These are phyloP conservation scores for Arnoldichthys spilopterus DNA, from an alignment of 2,797 vertebrate genomes.

Conservation along the genomic window DNA sequence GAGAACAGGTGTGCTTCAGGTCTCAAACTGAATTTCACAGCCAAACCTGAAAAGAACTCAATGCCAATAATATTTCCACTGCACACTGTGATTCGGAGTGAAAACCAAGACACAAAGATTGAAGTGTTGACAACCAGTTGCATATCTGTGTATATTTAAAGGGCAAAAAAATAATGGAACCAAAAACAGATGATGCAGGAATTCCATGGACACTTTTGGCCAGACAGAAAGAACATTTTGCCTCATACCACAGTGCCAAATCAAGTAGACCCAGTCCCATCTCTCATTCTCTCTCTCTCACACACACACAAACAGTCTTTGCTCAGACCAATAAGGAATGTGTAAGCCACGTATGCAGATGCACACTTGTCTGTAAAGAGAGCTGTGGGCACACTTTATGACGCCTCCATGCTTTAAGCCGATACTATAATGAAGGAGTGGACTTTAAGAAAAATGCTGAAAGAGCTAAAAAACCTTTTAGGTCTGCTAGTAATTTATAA, in stretches of 20 bases:
- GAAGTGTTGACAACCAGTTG: neutral
- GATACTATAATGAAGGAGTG: constrained; percentile 42
- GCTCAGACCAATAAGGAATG: neutral
- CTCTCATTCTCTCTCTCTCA: neutral
- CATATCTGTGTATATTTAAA: constrained; percentile 5
- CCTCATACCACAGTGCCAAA: constrained; percentile 12
- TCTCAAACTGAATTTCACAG: neutral
- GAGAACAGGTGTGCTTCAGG: neutral
- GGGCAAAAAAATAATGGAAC: constrained; percentile 14
- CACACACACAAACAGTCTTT: constrained; percentile 29
- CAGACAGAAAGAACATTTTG: constrained; percentile 22
- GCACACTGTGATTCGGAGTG: neutral
- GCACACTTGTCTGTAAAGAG: constrained; percentile 31
- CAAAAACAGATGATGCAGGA: constrained; percentile 40
- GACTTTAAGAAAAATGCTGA: constrained; percentile 40
- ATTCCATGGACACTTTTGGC: constrained; percentile 28
- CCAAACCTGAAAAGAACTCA: constrained; percentile 17
- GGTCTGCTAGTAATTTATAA: constrained; percentile 38
- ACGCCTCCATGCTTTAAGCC: constrained; percentile 40
- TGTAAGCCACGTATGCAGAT: constrained; percentile 49
- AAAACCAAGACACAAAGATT: neutral
- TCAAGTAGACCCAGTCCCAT: constrained; percentile 32
- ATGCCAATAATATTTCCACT: neutral
- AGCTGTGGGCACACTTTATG: constrained; percentile 45
- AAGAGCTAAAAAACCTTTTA: constrained; percentile 26